phyloP scores from a whole-genome alignment of 2,113 vertebrate genomes.

The Perca flavescens region DNA sequence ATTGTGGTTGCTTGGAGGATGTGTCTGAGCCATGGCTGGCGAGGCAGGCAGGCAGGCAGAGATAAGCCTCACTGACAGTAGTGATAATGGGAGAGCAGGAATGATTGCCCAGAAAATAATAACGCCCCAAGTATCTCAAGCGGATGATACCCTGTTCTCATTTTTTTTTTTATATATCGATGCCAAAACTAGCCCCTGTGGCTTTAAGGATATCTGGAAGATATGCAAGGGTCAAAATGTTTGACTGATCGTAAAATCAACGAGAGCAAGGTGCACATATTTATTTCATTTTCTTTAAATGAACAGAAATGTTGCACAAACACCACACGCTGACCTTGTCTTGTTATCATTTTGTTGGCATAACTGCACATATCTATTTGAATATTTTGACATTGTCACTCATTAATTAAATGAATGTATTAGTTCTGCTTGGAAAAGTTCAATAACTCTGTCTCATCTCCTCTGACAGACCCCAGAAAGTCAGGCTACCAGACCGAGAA shows the following conservation, averaged over 20 bases:
- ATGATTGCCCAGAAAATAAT: slow-evolving; percentile 66
- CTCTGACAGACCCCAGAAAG: slow-evolving; percentile 41
- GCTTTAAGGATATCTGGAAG: slow-evolving; percentile 43
- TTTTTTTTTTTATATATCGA: slow-evolving; percentile 41
- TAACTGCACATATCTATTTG: neutral
- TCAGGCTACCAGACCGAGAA: neutral
- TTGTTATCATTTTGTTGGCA: too few relatives aligned
- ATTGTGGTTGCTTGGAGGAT: slow-evolving; percentile 57
- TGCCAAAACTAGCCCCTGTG: neutral
- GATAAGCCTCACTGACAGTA: slow-evolving; percentile 73
- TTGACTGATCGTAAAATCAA: neutral
- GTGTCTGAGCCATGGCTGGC: slow-evolving; percentile 46
- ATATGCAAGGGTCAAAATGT: slow-evolving; percentile 10
- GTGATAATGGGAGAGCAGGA: slow-evolving; percentile 62
- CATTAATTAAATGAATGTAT: slow-evolving; percentile 35
- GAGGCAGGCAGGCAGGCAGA: slow-evolving; percentile 33
- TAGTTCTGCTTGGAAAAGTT: slow-evolving; percentile 43
- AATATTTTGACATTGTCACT: slow-evolving; percentile 15
- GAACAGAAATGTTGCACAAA: neutral
- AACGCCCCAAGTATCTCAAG: slow-evolving; percentile 49
- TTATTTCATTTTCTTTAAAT: neutral
- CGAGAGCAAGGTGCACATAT: neutral
- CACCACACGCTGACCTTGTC: too few relatives aligned
- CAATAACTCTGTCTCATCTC: slow-evolving; percentile 25
- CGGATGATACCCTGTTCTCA: slow-evolving; percentile 38